Evolutionary conservation across 2,797 vertebrate genomes (phyloP).

Genomic region (Otus scops): DNA sequence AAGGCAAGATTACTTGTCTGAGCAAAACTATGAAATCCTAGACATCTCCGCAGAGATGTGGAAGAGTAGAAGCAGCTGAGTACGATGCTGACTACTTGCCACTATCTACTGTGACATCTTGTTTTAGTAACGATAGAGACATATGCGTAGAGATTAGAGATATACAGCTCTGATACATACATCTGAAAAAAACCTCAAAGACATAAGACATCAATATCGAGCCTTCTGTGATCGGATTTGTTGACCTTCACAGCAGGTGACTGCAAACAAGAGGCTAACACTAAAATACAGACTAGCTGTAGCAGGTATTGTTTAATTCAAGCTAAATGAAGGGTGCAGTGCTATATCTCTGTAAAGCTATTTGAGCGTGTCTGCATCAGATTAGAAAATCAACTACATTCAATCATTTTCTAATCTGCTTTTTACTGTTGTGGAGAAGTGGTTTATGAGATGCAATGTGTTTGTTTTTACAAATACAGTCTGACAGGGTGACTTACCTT

Average conservation of each 20-base stretch:
- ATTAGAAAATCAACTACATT: conserved; percentile 34
- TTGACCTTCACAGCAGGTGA: background rate
- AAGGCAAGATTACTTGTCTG: background rate
- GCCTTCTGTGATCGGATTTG: background rate
- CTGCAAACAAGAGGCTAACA: background rate
- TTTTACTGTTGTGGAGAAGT: background rate
- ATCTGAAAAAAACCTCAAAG: background rate
- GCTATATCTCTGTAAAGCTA: background rate
- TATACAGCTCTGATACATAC: background rate
- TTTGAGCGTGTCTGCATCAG: conserved; percentile 32
- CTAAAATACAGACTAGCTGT: background rate
- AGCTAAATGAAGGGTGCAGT: background rate
- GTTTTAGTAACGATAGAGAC: background rate
- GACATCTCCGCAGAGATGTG: background rate
- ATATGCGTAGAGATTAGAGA: background rate
- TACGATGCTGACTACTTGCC: background rate
- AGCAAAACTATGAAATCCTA: background rate
- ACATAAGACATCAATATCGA: background rate
- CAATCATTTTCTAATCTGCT: conserved; percentile 38
- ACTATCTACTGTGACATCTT: background rate
- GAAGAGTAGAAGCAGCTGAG: background rate
- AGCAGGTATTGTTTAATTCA: conserved; percentile 19
- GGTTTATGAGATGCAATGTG: conserved; percentile 4
- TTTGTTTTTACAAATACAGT: conserved; percentile 7
- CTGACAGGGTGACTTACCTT: conserved; percentile 22